Base-by-base conservation (phyloP, 2,888 invertebrate genomes). In the Thera britannica region DNA sequence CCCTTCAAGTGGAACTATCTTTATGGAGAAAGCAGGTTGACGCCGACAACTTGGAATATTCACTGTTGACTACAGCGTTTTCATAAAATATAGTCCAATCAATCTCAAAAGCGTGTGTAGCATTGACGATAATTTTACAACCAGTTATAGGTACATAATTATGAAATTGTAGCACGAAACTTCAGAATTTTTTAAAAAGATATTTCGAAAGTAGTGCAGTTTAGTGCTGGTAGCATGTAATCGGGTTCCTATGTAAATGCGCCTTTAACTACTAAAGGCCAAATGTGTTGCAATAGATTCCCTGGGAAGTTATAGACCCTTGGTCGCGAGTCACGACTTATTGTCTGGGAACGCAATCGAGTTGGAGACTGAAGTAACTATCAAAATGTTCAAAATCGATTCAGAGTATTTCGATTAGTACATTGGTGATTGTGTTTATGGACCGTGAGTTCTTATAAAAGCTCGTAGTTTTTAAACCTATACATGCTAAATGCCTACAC, bases 311-410 rank as follows among this genome's bases (percentile, higher is more conserved):
- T 72, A 77, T 72, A 73, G 68, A 62, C 64, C 49, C 65, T 68
- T 77, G 89, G 90, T 92, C 92, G 92, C 92, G 63, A 70, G 59
- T 63, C 66, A 67, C 69, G 69, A 70, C 56, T 56, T 66, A 57
- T 60, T 58, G 54, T 61, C 57, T 63, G 63, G 23, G 62, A 41
- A 66, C 58, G 63, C 57, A 70, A 66, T 60, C 62, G 34, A 5
- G 48, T 65, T 58, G 36, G 61, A 36, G 60, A 61, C 62, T 38
- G 2, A 7, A 49, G 11, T 9, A 60, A 1, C 6, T 41, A 41
- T 46, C 2, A 46, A 9, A 9, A 46, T 44, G 8, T 44, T 5
- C 41, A 41, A 23, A 23, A 23, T 23, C 23, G 23, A 23, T 23
- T 23, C 23, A 23, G 23, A 23, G 23, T 23, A 23, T 23, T 23